Percentiles rank a stretch among this genome's conserved stretches.
Conservation (phyloP, 1,140 invertebrate species). For the Caenorhabditis latens region DNA sequence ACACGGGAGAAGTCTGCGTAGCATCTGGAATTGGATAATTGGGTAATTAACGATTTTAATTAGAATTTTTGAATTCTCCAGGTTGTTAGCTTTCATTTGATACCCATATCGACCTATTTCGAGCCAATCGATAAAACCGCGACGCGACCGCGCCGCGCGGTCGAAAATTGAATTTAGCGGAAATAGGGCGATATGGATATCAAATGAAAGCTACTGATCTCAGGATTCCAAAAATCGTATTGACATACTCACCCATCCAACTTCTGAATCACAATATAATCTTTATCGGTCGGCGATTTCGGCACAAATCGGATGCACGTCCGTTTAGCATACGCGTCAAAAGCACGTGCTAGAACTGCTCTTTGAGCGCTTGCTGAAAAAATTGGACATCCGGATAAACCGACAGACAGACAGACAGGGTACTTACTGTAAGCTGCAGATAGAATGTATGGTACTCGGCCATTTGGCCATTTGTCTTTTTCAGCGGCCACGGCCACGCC, state of each 20-base stretch:
- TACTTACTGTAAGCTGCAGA: slow-evolving; percentile 76
- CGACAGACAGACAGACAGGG: background rate
- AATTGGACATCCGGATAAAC: background rate
- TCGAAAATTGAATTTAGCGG: too few species aligned
- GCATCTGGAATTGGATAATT: slow-evolving; percentile 66
- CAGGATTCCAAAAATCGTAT: background rate
- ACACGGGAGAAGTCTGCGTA: slow-evolving; percentile 77
- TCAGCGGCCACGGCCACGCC: slow-evolving; percentile 75
- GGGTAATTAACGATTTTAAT: too few species aligned
- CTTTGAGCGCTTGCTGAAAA: slow-evolving; percentile 72
- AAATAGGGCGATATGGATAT: too few species aligned
- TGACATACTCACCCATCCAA: slow-evolving; percentile 71
- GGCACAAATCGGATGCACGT: slow-evolving; percentile 78
- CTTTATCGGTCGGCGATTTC: slow-evolving; percentile 71
- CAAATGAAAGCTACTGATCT: too few species aligned
- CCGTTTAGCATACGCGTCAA: slow-evolving; percentile 71
- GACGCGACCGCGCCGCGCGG: too few species aligned
- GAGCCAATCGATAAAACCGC: too few species aligned
- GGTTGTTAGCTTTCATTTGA: too few species aligned
- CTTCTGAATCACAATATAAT: slow-evolving; percentile 76
- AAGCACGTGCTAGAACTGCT: slow-evolving; percentile 74
- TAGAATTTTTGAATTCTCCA: background rate
- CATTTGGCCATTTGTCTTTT: slow-evolving; percentile 76
- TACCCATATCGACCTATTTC: too few species aligned
- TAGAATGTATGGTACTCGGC: slow-evolving; percentile 75